phyloP scores from a whole-genome alignment of 2,797 vertebrate species.

The Pagetopsis macropterus region DNA sequence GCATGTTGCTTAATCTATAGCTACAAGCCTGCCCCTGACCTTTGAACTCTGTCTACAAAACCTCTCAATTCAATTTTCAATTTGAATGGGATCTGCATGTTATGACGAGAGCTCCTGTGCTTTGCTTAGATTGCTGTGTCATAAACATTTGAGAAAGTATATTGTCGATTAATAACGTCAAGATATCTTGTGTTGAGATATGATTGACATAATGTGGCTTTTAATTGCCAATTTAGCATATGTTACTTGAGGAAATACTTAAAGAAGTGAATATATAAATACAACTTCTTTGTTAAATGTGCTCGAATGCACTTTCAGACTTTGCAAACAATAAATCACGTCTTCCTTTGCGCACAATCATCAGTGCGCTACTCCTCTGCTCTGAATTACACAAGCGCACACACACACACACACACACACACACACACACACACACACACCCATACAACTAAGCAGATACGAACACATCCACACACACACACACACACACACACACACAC shows the following conservation, averaged over 20 bases:
- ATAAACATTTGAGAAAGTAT: neutral
- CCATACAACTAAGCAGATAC: too few relatives aligned
- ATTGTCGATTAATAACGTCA: neutral
- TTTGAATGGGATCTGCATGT: neutral
- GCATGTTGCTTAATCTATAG: neutral
- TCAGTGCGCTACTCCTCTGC: constrained; percentile 57
- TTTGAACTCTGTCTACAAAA: constrained; percentile 48
- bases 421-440: constrained; percentile 14
- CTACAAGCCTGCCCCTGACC: constrained; percentile 25
- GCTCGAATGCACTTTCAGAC: constrained; percentile 78
- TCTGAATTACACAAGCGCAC: constrained; percentile 37
- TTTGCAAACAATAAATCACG: constrained; percentile 79
- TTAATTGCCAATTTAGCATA: neutral
- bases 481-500: neutral
- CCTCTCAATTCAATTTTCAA: neutral
- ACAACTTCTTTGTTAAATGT: constrained; percentile 62
- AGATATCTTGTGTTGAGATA: neutral
- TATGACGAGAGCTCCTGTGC: neutral
- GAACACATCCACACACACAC: neutral
- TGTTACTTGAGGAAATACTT: constrained; percentile 32
- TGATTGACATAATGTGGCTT: constrained; percentile 2
- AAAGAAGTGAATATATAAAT: constrained; percentile 43
- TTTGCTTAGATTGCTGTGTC: neutral
- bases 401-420: neutral
- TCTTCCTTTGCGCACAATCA: constrained; percentile 76